phyloP scores from a whole-genome alignment of 2,888 invertebrate genomes.

The Phyllotreta cruciferae region DNA sequence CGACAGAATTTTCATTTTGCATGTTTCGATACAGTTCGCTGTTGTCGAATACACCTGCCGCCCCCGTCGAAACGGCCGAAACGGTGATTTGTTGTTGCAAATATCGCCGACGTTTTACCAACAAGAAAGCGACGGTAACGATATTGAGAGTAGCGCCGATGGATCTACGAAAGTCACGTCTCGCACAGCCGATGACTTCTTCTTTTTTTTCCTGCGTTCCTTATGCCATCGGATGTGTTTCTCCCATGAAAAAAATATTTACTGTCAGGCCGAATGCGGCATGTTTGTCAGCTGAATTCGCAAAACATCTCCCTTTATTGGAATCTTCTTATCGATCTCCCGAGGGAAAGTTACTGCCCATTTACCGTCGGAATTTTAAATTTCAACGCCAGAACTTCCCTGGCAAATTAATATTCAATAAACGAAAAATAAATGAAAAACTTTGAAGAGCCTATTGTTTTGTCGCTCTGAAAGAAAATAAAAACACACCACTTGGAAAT shows the following conservation, averaged over 20 bases:
- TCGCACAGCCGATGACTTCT: conserved; percentile 23
- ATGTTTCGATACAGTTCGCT: conserved; percentile 34
- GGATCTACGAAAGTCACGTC: conserved; percentile 33
- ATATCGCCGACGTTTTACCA: conserved; percentile 33
- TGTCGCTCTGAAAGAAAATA: background rate
- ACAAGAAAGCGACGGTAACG: conserved; percentile 32
- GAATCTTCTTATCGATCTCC: conserved; percentile 1
- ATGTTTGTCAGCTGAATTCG: conserved; percentile 26
- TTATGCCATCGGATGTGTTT: background rate
- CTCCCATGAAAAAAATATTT: conserved; percentile 20
- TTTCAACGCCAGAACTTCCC: too few relatives aligned
- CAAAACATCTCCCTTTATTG: conserved; percentile 13
- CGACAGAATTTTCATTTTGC: conserved; percentile 34
- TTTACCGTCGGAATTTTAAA: conserved; percentile 2
- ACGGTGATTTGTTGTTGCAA: conserved; percentile 38
- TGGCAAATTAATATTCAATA: background rate
- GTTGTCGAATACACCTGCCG: conserved; percentile 35
- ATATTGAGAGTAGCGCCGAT: conserved; percentile 25
- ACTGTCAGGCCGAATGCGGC: conserved; percentile 19
- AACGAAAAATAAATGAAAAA: conserved; percentile 4
- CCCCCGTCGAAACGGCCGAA: conserved; percentile 27
- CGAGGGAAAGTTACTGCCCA: background rate
- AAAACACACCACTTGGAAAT: too few relatives aligned
- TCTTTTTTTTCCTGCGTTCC: conserved; percentile 18
- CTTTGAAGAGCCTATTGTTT: background rate